Evolutionary conservation across 2,113 vertebrate species (phyloP).

Genomic region (Arvicanthis niloticus): DNA sequence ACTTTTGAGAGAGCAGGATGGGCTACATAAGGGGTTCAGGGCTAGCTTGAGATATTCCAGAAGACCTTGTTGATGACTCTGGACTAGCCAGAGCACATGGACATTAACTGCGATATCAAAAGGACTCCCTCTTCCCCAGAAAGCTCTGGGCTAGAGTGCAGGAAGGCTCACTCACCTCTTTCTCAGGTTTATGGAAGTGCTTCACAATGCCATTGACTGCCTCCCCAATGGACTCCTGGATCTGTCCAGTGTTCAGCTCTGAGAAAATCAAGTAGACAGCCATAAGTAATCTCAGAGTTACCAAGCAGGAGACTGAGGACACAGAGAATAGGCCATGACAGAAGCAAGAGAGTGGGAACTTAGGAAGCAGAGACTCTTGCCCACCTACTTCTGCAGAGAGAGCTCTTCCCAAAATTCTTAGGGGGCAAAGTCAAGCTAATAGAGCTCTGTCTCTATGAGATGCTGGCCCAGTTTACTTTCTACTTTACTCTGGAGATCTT

Average conservation of each 20-base stretch:
- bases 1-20: neutral
- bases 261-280: slow-evolving; percentile 72
- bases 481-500: slow-evolving; percentile 43
- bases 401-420: slow-evolving; percentile 37
- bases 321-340: neutral
- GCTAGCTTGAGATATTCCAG: neutral
- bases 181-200: slow-evolving; percentile 99
- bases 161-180: slow-evolving; percentile 95
- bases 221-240: slow-evolving; percentile 99
- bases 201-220: slow-evolving; percentile 99
- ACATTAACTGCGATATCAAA: neutral
- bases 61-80: neutral
- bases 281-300: slow-evolving; percentile 53
- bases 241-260: slow-evolving; percentile 99
- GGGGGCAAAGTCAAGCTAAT: neutral
- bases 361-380: neutral
- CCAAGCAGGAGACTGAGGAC: neutral
- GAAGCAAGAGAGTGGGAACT: neutral
- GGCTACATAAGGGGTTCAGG: neutral
- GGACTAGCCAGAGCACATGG: neutral
- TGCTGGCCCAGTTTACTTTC: slow-evolving; percentile 49
- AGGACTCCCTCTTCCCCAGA: neutral
- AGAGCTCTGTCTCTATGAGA: slow-evolving; percentile 13
- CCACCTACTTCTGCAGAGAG: neutral
- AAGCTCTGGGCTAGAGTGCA: neutral